Conservation (phyloP, 2,888 invertebrate species). For the Tipula unca region DNA sequence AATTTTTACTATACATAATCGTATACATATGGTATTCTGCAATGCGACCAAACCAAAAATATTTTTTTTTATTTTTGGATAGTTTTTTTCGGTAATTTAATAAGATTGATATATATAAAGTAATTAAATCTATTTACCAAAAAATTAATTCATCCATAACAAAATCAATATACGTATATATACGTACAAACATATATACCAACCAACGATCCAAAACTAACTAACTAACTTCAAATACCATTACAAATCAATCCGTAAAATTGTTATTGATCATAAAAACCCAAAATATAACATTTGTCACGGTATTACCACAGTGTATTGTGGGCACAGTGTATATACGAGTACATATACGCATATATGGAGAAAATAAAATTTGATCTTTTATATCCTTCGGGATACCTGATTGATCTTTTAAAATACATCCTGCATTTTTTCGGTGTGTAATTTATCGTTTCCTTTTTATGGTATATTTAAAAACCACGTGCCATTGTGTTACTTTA, state of each 20-base stretch:
- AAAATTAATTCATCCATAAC: background rate
- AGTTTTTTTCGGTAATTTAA: background rate
- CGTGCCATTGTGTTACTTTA: background rate
- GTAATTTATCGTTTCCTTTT: background rate
- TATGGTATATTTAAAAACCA: background rate
- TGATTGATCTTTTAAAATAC: background rate
- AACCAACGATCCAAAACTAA: background rate
- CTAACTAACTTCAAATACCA: background rate
- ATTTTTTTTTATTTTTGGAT: background rate
- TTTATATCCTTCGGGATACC: background rate
- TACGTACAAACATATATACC: background rate
- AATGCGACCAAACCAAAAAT: conserved; percentile 1
- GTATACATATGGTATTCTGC: background rate
- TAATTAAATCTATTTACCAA: background rate
- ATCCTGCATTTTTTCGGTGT: background rate
- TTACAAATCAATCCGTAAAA: background rate
- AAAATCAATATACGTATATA: background rate
- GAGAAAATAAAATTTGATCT: background rate
- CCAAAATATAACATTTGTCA: background rate
- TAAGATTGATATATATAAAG: background rate
- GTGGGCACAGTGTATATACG: too few relatives aligned
- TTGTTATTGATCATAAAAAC: background rate
- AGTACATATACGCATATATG: background rate
- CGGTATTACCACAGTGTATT: background rate
- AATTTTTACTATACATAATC: background rate